Base-by-base conservation (phyloP, 2,113 vertebrate genomes). In the Sisor rabdophorus region DNA sequence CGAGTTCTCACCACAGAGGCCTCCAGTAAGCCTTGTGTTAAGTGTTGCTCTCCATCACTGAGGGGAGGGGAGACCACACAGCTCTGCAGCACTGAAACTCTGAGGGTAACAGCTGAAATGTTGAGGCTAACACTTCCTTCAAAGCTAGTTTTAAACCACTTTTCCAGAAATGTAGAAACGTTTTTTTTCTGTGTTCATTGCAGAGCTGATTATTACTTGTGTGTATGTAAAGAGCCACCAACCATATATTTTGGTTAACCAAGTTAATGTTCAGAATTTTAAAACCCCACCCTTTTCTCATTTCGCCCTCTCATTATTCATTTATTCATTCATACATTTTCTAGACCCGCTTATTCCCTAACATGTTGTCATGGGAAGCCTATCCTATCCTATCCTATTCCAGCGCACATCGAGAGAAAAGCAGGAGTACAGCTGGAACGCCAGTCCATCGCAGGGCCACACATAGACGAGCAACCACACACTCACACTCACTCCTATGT, bases 1-100 rank as follows among this genome's bases (percentile, higher is more conserved):
- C 74, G 55, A 32, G 56, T 53, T 68, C 54, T 73, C 13, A 63
- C 81, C 79, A 75, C 75, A 80, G 75, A 71, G 53, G 61, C 59
- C 69, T 75, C 59, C 50, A 73, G 70, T 71, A 80, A 75, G 72
- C 76, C 72, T 55, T 75, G 60, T 32, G 36, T 40, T 68, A 69
- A 79, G 70, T 68, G 73, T 70, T 77, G 77, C 26, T 73, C 81
- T 74, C 73, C 58, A 73, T 71, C 64, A 48, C 19, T 68, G 36
- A 58, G 47, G 54, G 74, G 63, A 79, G 52, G 68, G 64, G 54
- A 80, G 79, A 83, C 81, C 81, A 80, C 81, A 83, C 81, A 80
- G 26, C 75, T 75, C 71, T 56, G n/a, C 70, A 55, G 40, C 50
- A 44, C 70, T 78, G 22, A 40, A 67, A 50, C 59, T 60, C 55